Conservation (phyloP, 2,888 invertebrate species). For the Cataglyphis rosenhaueri region DNA sequence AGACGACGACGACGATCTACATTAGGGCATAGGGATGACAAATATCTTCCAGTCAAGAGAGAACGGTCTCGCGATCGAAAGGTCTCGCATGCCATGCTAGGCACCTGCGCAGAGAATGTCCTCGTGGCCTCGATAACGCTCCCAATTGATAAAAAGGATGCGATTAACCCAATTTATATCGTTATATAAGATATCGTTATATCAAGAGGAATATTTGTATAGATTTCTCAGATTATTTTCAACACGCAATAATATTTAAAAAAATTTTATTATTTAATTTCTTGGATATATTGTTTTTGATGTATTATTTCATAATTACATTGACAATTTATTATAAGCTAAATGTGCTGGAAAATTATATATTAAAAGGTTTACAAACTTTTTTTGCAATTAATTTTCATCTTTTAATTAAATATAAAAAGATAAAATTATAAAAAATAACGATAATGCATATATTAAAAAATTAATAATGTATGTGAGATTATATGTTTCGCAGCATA, state of each 20-base stretch:
- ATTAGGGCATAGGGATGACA: constrained; percentile 6
- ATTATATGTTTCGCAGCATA: not conserved
- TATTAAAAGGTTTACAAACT: not conserved
- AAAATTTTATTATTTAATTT: not conserved
- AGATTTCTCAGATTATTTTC: not conserved
- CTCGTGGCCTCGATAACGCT: constrained; percentile 40
- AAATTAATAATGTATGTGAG: not conserved
- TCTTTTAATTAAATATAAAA: not conserved
- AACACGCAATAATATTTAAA: not conserved
- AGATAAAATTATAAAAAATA: not conserved
- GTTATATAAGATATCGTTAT: not conserved
- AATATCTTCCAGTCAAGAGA: not conserved
- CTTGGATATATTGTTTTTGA: not conserved
- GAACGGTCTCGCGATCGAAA: constrained; percentile 56
- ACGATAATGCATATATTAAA: not conserved
- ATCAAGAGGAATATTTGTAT: not conserved
- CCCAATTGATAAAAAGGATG: constrained; percentile 18
- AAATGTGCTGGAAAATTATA: not conserved
- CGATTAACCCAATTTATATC: constrained; percentile 28
- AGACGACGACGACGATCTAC: constrained; percentile 3
- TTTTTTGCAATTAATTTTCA: not conserved
- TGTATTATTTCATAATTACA: not conserved
- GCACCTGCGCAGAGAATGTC: constrained; percentile 49
- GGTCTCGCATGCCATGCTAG: constrained; percentile 9
- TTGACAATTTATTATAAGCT: not conserved